Evolutionary conservation across 30 jellyfish, hydroid and myxozoan species (phyloP).

Genomic region (Hydra vulgaris): DNA sequence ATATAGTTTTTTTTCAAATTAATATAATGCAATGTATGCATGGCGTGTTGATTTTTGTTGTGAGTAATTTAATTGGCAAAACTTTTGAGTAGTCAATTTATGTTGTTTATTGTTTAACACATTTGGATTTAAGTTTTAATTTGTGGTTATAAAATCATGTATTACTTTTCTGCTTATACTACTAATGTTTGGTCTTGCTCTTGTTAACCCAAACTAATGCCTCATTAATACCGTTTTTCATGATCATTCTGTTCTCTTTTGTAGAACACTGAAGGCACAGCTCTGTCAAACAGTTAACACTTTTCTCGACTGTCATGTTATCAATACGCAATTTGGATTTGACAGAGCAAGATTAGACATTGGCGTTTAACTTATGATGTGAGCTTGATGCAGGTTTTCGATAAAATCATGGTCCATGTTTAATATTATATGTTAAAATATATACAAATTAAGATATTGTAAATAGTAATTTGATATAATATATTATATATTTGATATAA

Average conservation of each 20-base stretch:
- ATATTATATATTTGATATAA: too few relatives aligned
- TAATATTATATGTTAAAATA: background rate
- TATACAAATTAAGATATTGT: background rate
- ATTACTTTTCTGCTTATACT: background rate
- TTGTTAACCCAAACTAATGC: background rate
- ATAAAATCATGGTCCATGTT: background rate
- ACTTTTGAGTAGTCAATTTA: too few relatives aligned
- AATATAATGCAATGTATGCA: too few relatives aligned
- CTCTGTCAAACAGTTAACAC: slow-evolving; percentile 5
- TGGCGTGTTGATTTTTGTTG: too few relatives aligned
- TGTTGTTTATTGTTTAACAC: background rate
- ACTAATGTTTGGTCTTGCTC: slow-evolving; percentile 27
- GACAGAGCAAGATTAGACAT: slow-evolving; percentile 27
- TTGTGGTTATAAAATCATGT: background rate
- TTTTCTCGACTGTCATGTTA: slow-evolving; percentile 9
- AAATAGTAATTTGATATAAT: too few relatives aligned
- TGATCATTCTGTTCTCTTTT: slow-evolving; percentile 9
- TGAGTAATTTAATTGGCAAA: too few relatives aligned
- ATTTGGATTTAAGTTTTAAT: background rate
- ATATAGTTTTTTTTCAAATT: too few relatives aligned
- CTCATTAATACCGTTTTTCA: background rate
- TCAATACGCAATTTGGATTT: background rate
- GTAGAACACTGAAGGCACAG: slow-evolving; percentile 25
- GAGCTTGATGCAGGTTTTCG: background rate
- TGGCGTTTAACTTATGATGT: background rate